Conservation (phyloP, 2,797 vertebrate genomes). For the Rhinatrema bivittatum region DNA sequence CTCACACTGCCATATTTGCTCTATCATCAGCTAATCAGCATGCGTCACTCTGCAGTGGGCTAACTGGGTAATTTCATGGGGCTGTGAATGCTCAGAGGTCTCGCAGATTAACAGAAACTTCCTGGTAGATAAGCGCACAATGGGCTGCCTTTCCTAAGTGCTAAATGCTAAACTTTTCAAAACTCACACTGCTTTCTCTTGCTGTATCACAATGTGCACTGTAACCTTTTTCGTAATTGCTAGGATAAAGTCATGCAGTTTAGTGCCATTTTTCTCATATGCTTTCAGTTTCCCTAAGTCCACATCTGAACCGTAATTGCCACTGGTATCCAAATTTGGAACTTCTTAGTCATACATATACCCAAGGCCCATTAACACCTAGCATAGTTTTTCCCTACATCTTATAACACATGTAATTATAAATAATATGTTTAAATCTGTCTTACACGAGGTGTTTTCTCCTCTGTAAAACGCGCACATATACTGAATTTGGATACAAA, state of each 20-base stretch:
- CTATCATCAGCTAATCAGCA: no score
- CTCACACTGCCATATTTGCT: no score
- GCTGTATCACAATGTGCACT: background rate
- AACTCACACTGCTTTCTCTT: background rate
- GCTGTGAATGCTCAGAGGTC: no score
- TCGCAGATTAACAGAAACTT: slow-evolving; percentile 67
- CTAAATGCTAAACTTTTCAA: slow-evolving; percentile 5
- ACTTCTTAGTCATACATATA: background rate
- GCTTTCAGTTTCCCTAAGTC: background rate
- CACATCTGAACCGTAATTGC: background rate
- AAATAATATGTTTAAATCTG: no score
- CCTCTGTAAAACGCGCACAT: no score
- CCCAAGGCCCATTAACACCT: background rate
- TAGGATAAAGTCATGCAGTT: background rate
- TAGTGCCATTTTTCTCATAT: background rate
- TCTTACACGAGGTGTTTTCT: no score
- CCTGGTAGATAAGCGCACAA: slow-evolving; percentile 68
- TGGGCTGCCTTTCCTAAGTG: slow-evolving; percentile 51
- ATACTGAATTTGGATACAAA: no score
- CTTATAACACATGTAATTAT: no score
- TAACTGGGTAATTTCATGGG: no score
- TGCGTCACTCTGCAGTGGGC: no score
- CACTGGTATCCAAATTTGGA: slow-evolving; percentile 1
- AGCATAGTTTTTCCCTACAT: no score
- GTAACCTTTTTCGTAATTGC: background rate